These are phyloP conservation scores for Cyrtorhinus lividipennis DNA, from an alignment of 1,140 invertebrate species.

Conservation along the genomic window DNA sequence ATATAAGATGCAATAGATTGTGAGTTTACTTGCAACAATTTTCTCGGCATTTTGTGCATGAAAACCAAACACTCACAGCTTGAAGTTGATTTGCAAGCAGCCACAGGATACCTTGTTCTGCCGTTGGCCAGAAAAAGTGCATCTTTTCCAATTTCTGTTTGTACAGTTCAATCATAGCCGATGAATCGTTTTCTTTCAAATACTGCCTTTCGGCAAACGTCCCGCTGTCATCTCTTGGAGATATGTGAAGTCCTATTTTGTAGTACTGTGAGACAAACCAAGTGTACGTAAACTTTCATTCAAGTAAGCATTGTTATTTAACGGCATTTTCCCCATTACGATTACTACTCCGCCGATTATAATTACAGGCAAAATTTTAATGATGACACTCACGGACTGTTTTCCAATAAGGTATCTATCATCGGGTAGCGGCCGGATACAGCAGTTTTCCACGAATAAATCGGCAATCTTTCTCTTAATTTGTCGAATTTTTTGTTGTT, in stretches of 20 bases:
- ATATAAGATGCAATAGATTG: no score
- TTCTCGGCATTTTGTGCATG: no score
- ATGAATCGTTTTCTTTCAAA: background rate
- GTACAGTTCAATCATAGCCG: background rate
- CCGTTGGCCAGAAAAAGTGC: background rate
- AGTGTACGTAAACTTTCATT: background rate
- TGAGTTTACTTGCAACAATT: no score
- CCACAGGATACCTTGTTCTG: background rate
- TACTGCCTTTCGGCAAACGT: background rate
- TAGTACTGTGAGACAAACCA: background rate
- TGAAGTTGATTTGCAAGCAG: background rate
- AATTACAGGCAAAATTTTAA: no score
- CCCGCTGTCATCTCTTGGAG: background rate
- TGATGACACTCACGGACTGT: background rate
- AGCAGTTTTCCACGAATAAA: constrained; percentile 12
- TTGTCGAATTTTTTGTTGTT: constrained; percentile 9
- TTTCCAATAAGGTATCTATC: constrained; percentile 19
- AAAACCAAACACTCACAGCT: background rate
- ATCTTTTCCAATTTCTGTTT: background rate
- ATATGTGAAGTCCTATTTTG: background rate
- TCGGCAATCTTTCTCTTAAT: constrained; percentile 20
- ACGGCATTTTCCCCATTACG: no score
- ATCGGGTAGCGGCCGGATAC: constrained; percentile 21
- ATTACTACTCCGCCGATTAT: no score
- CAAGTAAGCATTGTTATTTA: no score